Percentiles rank a stretch among this genome's conserved stretches.
Conservation (phyloP, 2,888 invertebrate species). For the Phengaris alcon region DNA sequence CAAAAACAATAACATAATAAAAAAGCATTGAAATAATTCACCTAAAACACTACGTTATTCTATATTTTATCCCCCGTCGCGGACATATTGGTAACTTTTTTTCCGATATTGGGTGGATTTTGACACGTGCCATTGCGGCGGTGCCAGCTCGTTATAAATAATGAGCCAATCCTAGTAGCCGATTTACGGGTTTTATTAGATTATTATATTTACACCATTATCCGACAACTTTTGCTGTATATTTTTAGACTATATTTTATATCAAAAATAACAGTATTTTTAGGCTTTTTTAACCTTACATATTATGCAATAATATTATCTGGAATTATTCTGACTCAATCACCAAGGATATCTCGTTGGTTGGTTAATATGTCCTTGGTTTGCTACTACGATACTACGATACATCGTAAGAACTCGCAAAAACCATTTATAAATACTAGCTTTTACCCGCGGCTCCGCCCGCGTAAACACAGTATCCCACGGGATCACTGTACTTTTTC, state of each 20-base stretch:
- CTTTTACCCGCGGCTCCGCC: too few species aligned
- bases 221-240: background rate
- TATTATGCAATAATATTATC: too few species aligned
- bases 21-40: background rate
- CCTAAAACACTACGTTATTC: background rate
- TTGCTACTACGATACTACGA: too few species aligned
- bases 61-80: background rate
- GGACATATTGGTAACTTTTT: conserved; percentile 40
- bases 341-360: too few species aligned
- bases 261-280: background rate
- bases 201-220: conserved; percentile 8
- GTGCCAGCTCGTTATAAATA: conserved; percentile 71
- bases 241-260: background rate
- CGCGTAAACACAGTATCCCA: too few species aligned
- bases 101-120: conserved; percentile 65
- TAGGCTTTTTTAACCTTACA: background rate
- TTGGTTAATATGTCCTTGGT: too few species aligned
- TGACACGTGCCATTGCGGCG: conserved; percentile 55
- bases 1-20: too few species aligned
- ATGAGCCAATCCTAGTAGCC: conserved; percentile 56
- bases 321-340: too few species aligned
- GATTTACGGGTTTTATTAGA: conserved; percentile 39
- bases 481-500: too few species aligned
- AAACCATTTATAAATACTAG: too few species aligned
- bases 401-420: too few species aligned